Evolutionary conservation across 2,113 vertebrate genomes (phyloP).

Genomic region (Chionis minor): DNA sequence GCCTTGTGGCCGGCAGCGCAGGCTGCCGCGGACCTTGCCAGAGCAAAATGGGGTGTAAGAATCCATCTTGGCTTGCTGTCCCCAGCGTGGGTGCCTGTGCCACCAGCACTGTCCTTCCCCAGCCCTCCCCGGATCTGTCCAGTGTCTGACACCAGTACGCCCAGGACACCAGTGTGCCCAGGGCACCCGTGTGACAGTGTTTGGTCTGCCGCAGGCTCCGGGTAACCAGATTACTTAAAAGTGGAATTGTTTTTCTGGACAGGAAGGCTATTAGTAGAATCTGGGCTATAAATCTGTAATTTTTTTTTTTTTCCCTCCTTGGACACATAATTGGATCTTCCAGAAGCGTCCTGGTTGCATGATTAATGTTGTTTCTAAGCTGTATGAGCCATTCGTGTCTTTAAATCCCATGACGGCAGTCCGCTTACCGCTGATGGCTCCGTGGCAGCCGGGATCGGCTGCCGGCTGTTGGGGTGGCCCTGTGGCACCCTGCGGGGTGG

Average conservation of each 20-base stretch:
- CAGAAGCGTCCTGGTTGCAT: not conserved
- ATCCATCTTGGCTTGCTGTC: not conserved
- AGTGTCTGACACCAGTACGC: fast-evolving
- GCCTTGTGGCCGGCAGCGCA: fast-evolving
- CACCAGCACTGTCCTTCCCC: not conserved
- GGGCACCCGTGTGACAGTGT: fast-evolving
- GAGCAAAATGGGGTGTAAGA: not conserved
- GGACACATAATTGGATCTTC: not conserved
- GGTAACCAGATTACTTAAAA: not conserved
- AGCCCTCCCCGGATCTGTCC: fast-evolving
- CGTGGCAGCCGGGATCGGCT: fast-evolving
- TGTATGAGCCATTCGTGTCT: not conserved
- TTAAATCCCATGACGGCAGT: not conserved
- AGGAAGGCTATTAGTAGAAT: not conserved
- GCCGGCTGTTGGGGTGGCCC: too few relatives aligned
- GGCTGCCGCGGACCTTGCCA: not conserved
- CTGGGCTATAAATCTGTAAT: not conserved
- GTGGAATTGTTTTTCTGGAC: not conserved
- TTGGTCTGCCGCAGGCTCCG: fast-evolving
- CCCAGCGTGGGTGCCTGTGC: not conserved
- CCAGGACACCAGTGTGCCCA: fast-evolving
- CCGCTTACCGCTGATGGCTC: not conserved
- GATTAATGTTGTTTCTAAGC: not conserved
- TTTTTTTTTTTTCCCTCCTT: not conserved
- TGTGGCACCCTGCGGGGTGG: too few relatives aligned